Base-by-base conservation (phyloP, 2,113 vertebrate species). In the Gasterosteus nipponicus region DNA sequence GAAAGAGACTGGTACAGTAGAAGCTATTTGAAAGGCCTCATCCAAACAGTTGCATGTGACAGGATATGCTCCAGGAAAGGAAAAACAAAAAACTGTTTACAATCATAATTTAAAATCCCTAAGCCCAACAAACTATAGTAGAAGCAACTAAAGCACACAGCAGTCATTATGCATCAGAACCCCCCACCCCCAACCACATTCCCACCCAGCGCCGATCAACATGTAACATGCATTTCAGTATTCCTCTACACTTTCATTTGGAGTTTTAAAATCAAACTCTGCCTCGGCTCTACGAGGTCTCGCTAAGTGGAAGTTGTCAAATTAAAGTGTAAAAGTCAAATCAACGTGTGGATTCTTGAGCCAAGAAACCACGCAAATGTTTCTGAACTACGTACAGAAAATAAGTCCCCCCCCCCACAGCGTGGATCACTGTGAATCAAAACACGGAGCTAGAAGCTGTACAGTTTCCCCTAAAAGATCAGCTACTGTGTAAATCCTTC, bases 61-160 rank as follows among this genome's bases (percentile, higher is more conserved):
- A 54, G 73, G 44, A 83, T 69, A 72, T 46, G 58, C 84, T 87
- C 81, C 73, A 69, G 42, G 51, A 38, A 38, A 38, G 39, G 51
- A 46, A 47, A 38, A 66, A 69, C 7, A 31, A 79, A 82, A 83
- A 89, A 78, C 56, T 59, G 69, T 78, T 56, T 89, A 91, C 93
- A 93, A 93, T 91, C 87, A 90, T 94, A 90, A 93, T 92, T 89
- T 92, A 88, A 87, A 90, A 86, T 54, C 77, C 82, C 79, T 80
- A 83, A 88, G 82, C 90, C 87, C 81, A 81, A 85, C 84, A 91
- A 92, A 85, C 87, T 91, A 92, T 92, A 94, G 82, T 93, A 93
- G 88, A 96, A 92, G 89, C 89, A 92, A 95, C 92, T 94, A 93
- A 95, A 94, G 93, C 93, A 93, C 93, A 95, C 94, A 94, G 77